phyloP scores from a whole-genome alignment of 2,888 invertebrate genomes.

The Lithosia quadra region DNA sequence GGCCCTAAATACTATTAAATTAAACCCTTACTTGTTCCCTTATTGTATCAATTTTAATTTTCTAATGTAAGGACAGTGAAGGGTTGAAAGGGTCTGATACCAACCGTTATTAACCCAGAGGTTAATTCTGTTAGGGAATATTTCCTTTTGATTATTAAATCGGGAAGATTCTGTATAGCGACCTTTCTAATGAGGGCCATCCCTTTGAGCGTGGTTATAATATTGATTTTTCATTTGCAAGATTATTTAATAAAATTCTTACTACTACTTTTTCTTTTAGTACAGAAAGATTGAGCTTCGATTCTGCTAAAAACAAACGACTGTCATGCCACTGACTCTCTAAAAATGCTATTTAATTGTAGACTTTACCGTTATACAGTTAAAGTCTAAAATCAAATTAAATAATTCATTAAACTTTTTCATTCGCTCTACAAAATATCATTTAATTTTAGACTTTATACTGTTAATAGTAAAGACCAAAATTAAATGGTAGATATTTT shows the following conservation, averaged over 20 bases:
- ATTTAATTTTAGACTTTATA: too few relatives aligned
- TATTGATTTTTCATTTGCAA: constrained; percentile 17
- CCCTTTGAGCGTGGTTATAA: constrained; percentile 12
- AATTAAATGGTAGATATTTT: too few relatives aligned
- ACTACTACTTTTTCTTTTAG: too few relatives aligned
- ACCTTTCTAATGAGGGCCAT: constrained; percentile 17
- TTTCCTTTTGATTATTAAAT: constrained; percentile 22
- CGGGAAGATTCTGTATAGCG: constrained; percentile 24
- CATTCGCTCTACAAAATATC: too few relatives aligned
- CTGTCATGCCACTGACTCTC: too few relatives aligned
- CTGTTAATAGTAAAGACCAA: too few relatives aligned
- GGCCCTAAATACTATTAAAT: background rate
- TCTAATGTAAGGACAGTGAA: constrained; percentile 10
- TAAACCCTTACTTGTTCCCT: constrained; percentile 16
- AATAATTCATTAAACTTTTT: too few relatives aligned
- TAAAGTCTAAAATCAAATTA: too few relatives aligned
- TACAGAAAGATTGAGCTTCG: too few relatives aligned
- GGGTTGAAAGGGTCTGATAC: constrained; percentile 26
- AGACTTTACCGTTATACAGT: too few relatives aligned
- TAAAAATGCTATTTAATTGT: too few relatives aligned
- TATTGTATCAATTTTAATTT: constrained; percentile 42
- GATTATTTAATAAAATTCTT: background rate
- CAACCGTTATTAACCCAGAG: constrained; percentile 38
- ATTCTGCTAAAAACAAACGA: too few relatives aligned
- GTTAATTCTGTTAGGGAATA: constrained; percentile 36